Conservation (phyloP, 1,140 invertebrate genomes). For the Glossosoma conforme region DNA sequence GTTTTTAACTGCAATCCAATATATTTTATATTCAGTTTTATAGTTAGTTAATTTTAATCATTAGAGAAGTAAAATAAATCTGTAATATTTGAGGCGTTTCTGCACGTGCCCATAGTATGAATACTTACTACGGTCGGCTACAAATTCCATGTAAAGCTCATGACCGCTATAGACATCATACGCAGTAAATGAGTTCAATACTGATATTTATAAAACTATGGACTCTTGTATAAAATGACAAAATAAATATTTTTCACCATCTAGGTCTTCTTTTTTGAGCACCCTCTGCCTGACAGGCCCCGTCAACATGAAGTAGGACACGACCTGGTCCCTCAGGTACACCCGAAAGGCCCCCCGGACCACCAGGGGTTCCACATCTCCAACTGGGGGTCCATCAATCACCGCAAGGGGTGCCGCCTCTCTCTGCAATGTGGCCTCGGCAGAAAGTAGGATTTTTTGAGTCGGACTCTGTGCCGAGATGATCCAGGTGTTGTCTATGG, state of each 20-base stretch:
- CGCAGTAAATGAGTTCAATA: no score
- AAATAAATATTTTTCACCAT: constrained; percentile 53
- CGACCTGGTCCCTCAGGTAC: constrained; percentile 67
- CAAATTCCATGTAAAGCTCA: no score
- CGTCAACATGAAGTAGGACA: constrained; percentile 84
- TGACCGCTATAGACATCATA: no score
- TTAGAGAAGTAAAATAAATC: no score
- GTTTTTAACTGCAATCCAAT: no score
- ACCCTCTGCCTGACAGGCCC: constrained; percentile 47
- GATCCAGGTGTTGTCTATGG: constrained; percentile 90
- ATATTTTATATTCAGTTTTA: no score
- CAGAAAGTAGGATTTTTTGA: constrained; percentile 70
- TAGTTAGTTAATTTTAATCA: no score
- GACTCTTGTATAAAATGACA: constrained; percentile 7
- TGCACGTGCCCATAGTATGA: no score
- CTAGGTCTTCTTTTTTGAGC: constrained; percentile 47
- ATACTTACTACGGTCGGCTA: no score
- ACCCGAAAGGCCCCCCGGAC: constrained; percentile 85
- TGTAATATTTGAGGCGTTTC: no score
- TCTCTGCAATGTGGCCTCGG: constrained; percentile 55
- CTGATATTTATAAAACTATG: constrained; percentile 1
- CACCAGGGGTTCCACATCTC: constrained; percentile 57
- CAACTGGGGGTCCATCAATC: not conserved
- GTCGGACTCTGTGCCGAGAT: constrained; percentile 78
- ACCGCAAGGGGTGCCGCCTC: no score